These are phyloP conservation scores for Heterochromis multidens DNA, from an alignment of 2,113 vertebrate species.

Conservation along the genomic window DNA sequence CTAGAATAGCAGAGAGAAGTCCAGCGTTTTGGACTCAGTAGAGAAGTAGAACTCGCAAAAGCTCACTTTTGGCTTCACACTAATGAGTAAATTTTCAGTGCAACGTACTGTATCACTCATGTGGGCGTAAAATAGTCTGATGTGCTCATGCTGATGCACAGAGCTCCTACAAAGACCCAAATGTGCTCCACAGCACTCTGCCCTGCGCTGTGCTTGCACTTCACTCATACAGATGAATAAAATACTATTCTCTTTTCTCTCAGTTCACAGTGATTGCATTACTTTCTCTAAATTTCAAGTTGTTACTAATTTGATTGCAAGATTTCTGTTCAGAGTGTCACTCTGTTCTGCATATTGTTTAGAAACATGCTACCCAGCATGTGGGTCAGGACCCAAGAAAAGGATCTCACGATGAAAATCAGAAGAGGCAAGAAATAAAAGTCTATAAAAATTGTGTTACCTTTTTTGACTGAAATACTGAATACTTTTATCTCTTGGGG, in stretches of 20 bases:
- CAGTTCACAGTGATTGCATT: not conserved
- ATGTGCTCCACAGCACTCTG: slow-evolving; percentile 27
- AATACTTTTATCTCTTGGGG: not conserved
- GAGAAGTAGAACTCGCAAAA: not conserved
- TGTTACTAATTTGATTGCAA: not conserved
- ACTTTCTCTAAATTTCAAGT: not conserved
- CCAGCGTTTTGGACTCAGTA: not conserved
- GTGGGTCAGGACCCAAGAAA: not conserved
- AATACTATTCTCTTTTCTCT: not conserved
- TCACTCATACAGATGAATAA: not conserved
- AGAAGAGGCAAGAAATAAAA: not conserved
- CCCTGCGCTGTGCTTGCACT: not conserved
- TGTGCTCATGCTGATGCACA: slow-evolving; percentile 29
- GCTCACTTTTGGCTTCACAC: slow-evolving; percentile 22
- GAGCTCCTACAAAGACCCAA: slow-evolving; percentile 17
- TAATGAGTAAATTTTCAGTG: slow-evolving; percentile 12
- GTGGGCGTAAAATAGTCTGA: slow-evolving; percentile 44
- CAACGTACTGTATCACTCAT: not conserved
- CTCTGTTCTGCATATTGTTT: not conserved
- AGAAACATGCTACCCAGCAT: not conserved
- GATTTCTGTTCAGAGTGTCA: not conserved
- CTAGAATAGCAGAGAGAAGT: not conserved
- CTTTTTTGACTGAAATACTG: not conserved
- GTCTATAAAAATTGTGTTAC: not conserved
- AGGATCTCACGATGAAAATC: not conserved